These are phyloP conservation scores for Tetropium fuscum DNA, from an alignment of 2,888 invertebrate genomes.

Conservation along the genomic window DNA sequence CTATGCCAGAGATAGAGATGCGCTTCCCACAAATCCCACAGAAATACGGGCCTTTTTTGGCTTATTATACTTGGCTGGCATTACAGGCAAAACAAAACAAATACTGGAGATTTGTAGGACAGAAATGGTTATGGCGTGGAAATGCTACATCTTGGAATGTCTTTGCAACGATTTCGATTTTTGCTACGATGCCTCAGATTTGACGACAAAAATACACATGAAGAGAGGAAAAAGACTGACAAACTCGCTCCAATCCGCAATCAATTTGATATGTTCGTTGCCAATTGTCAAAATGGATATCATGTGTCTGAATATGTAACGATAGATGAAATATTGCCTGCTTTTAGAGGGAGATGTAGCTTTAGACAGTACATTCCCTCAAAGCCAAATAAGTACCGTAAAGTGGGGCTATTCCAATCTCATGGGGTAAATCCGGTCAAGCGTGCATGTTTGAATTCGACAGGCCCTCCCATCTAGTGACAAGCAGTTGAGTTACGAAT, in stretches of 20 bases:
- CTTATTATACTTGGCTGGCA: constrained; percentile 1
- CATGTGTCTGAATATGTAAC: constrained; percentile 15
- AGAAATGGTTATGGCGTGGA: constrained; percentile 23
- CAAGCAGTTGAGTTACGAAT: no score
- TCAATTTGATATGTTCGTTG: constrained; percentile 51
- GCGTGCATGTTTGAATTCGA: no score
- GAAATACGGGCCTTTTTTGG: constrained; percentile 37
- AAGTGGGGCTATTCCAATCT: no score
- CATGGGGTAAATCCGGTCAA: no score
- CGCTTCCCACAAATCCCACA: constrained; percentile 21
- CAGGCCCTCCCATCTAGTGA: no score
- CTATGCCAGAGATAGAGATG: constrained; percentile 18
- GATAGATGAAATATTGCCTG: constrained; percentile 52
- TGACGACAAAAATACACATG: constrained; percentile 38
- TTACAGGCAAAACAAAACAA: background rate
- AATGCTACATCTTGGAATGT: constrained; percentile 16
- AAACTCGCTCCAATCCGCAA: constrained; percentile 50
- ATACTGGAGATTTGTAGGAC: constrained; percentile 1
- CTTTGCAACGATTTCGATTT: no score
- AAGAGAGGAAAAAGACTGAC: constrained; percentile 32
- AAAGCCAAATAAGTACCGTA: no score
- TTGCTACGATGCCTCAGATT: constrained; percentile 46
- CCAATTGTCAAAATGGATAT: constrained; percentile 49
- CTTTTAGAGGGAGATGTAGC: constrained; percentile 48
- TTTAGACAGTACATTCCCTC: no score